phyloP scores from a whole-genome alignment of 1,140 invertebrate genomes.

The Sipha flava region DNA sequence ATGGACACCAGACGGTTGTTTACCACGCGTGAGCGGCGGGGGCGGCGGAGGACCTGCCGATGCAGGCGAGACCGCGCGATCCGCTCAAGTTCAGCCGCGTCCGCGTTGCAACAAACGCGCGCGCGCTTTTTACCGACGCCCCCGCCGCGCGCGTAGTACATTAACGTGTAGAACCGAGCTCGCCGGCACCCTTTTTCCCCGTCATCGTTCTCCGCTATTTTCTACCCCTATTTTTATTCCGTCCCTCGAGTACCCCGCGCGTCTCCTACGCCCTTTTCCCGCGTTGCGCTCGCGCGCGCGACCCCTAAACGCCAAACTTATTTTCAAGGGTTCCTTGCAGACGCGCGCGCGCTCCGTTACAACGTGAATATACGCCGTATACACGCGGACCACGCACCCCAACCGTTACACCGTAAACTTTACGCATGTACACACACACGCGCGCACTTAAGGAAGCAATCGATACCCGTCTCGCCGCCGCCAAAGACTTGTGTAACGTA shows the following conservation, averaged over 20 bases:
- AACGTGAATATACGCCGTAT: not conserved
- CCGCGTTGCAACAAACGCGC: no score
- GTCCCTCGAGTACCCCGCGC: not conserved
- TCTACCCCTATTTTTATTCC: not conserved
- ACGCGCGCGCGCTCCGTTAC: not conserved
- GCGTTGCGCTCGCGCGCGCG: not conserved
- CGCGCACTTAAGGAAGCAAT: no score
- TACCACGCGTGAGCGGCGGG: not conserved
- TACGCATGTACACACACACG: not conserved
- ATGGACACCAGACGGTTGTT: constrained; percentile 29
- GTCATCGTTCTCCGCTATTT: no score
- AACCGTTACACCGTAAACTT: not conserved
- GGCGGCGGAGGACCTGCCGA: not conserved
- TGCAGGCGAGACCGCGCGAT: not conserved
- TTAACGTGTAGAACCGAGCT: no score
- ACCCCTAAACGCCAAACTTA: not conserved
- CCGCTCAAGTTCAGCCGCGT: no score
- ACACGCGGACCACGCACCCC: not conserved
- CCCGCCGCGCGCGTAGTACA: no score
- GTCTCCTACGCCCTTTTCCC: not conserved
- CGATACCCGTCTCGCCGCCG: no score
- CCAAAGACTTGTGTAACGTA: no score
- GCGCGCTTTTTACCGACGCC: no score
- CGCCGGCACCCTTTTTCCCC: no score
- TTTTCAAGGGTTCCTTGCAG: not conserved